Conservation (phyloP, 1,140 invertebrate species). For the Aplysia californica region DNA sequence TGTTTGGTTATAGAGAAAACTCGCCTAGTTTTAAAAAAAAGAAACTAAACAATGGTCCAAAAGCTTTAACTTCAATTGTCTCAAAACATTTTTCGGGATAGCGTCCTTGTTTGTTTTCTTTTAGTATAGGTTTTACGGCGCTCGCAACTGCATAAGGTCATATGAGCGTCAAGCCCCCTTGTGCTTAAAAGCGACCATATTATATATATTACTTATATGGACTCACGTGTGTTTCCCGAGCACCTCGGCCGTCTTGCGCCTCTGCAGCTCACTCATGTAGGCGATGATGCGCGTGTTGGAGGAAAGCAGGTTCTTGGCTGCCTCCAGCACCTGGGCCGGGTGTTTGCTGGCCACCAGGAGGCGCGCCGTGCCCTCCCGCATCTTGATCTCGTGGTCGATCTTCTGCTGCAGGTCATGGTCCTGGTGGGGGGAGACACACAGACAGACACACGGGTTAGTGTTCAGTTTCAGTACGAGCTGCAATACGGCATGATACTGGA, state of each 20-base stretch:
- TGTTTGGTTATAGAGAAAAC: too few relatives aligned
- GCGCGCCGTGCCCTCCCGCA: constrained; percentile 78
- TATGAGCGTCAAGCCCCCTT: too few relatives aligned
- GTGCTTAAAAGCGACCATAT: too few relatives aligned
- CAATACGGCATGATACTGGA: constrained; percentile 73
- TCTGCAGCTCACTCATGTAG: constrained; percentile 77
- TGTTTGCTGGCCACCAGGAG: constrained; percentile 77
- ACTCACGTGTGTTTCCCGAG: constrained; percentile 57
- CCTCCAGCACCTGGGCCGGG: constrained; percentile 76
- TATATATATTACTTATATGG: too few relatives aligned
- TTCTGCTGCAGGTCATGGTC: constrained; percentile 77
- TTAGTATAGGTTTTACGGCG: too few relatives aligned
- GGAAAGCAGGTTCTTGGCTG: constrained; percentile 76
- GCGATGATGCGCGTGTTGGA: constrained; percentile 78
- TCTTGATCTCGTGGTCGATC: constrained; percentile 80
- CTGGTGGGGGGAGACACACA: constrained; percentile 40
- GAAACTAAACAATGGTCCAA: too few relatives aligned
- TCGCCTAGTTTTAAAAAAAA: too few relatives aligned
- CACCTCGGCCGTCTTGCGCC: constrained; percentile 70
- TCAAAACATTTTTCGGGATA: too few relatives aligned
- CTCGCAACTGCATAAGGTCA: too few relatives aligned
- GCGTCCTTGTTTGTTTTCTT: too few relatives aligned
- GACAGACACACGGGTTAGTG: not conserved
- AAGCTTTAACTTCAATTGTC: too few relatives aligned
- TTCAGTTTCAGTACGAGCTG: constrained; percentile 62